Conservation (phyloP, 2,113 vertebrate species). For the Micronycteris hirsuta region DNA sequence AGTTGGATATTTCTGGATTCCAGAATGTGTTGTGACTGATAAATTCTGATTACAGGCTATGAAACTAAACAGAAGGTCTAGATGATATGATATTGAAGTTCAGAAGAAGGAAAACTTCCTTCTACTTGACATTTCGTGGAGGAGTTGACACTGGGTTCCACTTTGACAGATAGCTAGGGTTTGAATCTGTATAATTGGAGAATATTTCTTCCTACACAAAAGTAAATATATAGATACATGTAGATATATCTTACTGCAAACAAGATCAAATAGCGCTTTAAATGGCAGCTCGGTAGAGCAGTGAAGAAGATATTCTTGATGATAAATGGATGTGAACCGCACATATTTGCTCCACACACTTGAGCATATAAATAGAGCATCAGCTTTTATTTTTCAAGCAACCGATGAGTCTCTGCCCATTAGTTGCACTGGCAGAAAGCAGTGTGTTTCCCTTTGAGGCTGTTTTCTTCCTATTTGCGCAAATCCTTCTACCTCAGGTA, state of each 20-base stretch:
- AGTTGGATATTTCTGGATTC: neutral
- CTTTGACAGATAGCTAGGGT: neutral
- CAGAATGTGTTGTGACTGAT: neutral
- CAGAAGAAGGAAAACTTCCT: neutral
- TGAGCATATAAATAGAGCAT: neutral
- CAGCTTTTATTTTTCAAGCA: neutral
- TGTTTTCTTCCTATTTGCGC: neutral
- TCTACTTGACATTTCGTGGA: neutral
- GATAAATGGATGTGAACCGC: neutral
- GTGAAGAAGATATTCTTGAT: neutral
- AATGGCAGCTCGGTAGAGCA: neutral
- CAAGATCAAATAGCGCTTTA: neutral
- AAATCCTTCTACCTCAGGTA: neutral
- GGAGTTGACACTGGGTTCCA: neutral
- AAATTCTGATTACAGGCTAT: neutral
- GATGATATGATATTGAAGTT: neutral
- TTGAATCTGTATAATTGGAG: neutral
- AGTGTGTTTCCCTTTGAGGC: neutral
- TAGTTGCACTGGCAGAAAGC: neutral
- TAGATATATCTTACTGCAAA: neutral
- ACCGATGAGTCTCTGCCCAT: neutral
- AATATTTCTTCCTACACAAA: neutral
- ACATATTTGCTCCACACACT: neutral
- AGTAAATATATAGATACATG: neutral
- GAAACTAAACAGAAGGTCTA: neutral